Conservation (phyloP, 1,140 invertebrate species). For the Saccostrea cuccullata region DNA sequence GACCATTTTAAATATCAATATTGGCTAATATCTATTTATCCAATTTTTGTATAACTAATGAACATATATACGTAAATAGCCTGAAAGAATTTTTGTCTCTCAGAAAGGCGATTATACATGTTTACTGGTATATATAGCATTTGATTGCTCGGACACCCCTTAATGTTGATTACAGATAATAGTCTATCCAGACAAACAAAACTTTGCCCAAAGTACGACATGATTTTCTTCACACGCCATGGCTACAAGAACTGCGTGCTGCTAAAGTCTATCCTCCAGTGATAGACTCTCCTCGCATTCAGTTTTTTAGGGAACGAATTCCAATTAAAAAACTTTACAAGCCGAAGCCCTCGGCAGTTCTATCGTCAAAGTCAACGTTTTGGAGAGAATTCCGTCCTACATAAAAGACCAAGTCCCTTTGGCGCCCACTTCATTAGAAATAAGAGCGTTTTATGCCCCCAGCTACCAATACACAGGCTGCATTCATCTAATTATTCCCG, state of each 20-base stretch:
- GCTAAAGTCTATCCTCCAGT: slow-evolving; percentile 36
- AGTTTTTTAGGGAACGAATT: slow-evolving; percentile 40
- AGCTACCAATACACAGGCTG: slow-evolving; percentile 39
- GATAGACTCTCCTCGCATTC: slow-evolving; percentile 34
- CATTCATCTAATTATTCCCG: slow-evolving; percentile 50
- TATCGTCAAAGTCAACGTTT: slow-evolving; percentile 45
- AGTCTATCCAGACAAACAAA: background rate
- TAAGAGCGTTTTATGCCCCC: slow-evolving; percentile 43
- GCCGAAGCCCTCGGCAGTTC: slow-evolving; percentile 5
- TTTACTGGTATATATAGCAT: background rate
- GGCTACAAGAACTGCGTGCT: slow-evolving; percentile 26
- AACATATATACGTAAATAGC: slow-evolving; percentile 22
- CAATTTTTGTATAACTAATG: background rate
- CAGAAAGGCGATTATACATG: background rate
- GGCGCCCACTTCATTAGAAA: slow-evolving; percentile 50
- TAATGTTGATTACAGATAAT: slow-evolving; percentile 21
- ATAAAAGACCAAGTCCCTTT: slow-evolving; percentile 29
- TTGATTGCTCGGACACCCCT: slow-evolving; percentile 12
- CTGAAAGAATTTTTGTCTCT: background rate
- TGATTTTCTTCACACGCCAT: slow-evolving; percentile 12
- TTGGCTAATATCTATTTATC: background rate
- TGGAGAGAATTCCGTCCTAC: slow-evolving; percentile 49
- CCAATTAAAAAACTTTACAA: slow-evolving; percentile 49
- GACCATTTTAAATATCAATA: background rate
- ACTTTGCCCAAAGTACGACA: background rate